These are phyloP conservation scores for Dorcus parallelipipedus DNA, from an alignment of 2,888 invertebrate genomes.

Conservation along the genomic window DNA sequence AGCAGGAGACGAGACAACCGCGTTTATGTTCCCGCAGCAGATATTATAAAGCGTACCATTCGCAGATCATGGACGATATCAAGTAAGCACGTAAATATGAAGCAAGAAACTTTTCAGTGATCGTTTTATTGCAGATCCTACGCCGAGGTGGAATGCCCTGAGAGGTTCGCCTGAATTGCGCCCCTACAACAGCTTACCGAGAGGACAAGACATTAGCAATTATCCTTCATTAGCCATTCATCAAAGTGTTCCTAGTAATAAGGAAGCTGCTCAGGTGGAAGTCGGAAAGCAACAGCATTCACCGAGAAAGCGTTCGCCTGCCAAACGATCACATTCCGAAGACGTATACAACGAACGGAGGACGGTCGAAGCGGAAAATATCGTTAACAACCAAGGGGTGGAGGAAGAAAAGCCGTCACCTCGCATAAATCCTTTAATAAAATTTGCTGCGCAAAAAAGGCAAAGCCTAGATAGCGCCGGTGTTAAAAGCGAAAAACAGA, in stretches of 20 bases:
- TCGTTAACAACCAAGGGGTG: constrained; percentile 12
- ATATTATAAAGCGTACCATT: constrained; percentile 64
- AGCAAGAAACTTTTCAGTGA: neutral
- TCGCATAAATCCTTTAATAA: constrained; percentile 43
- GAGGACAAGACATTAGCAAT: constrained; percentile 51
- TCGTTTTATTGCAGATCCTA: constrained; percentile 48
- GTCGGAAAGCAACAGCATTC: constrained; percentile 6
- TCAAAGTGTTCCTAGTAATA: constrained; percentile 20
- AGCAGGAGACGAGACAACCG: constrained; percentile 53
- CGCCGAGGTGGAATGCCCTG: constrained; percentile 53
- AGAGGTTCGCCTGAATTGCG: constrained; percentile 56
- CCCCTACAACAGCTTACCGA: constrained; percentile 59
- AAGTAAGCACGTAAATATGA: constrained; percentile 50
- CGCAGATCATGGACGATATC: constrained; percentile 71
- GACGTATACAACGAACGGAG: constrained; percentile 39
- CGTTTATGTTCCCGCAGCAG: constrained; percentile 55
- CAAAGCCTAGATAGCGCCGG: constrained; percentile 5
- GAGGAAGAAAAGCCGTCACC: constrained; percentile 21
- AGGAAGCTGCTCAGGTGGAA: neutral
- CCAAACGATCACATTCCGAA: constrained; percentile 42
- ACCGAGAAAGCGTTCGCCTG: constrained; percentile 26
- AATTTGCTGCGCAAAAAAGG: constrained; percentile 31
- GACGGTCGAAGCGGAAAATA: constrained; percentile 3
- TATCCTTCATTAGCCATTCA: constrained; percentile 44
- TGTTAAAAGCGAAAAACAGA: too few relatives aligned